phyloP scores from a whole-genome alignment of 2,797 vertebrate genomes.

The Hemibagrus guttatus region DNA sequence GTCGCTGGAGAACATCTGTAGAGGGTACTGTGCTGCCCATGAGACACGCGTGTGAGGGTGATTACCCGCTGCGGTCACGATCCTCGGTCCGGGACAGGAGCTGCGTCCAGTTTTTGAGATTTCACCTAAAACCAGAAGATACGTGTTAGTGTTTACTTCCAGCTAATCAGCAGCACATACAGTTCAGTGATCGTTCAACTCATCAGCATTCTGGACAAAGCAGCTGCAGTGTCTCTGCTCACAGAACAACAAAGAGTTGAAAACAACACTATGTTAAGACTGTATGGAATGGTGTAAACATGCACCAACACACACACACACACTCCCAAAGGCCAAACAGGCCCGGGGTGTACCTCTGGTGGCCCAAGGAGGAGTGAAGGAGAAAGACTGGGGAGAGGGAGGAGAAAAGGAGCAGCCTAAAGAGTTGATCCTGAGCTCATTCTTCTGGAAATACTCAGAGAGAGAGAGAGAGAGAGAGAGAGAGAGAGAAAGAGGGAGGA shows the following conservation, averaged over 20 bases:
- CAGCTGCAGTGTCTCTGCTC: neutral
- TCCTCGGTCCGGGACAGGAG: slow-evolving; percentile 66
- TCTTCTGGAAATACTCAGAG: slow-evolving; percentile 77
- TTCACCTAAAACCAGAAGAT: slow-evolving; percentile 71
- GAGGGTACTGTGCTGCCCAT: slow-evolving; percentile 30
- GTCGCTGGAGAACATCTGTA: slow-evolving; percentile 53
- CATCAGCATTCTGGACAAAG: neutral
- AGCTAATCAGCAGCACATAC: neutral
- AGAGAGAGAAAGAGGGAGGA: slow-evolving; percentile 35
- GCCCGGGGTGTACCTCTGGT: slow-evolving; percentile 70
- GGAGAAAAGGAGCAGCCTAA: slow-evolving; percentile 68
- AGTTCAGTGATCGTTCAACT: neutral
- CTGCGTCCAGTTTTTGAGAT: slow-evolving; percentile 64
- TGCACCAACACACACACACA: slow-evolving; percentile 22
- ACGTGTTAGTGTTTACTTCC: neutral
- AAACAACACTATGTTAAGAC: neutral
- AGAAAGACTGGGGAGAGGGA: slow-evolving; percentile 65
- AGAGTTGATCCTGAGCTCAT: slow-evolving; percentile 75
- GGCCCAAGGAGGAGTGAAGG: slow-evolving; percentile 63
- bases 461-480: slow-evolving; percentile 42
- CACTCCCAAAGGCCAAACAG: slow-evolving; percentile 40
- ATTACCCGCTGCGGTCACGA: slow-evolving; percentile 66
- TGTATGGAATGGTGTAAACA: neutral
- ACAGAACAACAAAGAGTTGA: neutral
- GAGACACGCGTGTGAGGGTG: slow-evolving; percentile 52